Evolutionary conservation across 2,888 invertebrate genomes (phyloP).

Genomic region (Alsophila aescularia): DNA sequence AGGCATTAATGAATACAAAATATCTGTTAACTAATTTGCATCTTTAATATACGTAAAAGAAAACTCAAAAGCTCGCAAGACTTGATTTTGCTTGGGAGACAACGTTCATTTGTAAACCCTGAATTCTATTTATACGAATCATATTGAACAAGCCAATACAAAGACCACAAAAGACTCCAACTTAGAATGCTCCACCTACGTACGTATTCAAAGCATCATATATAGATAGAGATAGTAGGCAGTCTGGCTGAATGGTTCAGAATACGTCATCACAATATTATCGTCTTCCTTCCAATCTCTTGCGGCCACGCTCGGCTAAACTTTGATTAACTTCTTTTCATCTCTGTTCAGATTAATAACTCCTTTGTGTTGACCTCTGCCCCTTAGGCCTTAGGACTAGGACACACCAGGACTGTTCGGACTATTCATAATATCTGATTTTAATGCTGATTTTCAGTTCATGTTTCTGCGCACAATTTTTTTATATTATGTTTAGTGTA

Average conservation of each 20-base stretch:
- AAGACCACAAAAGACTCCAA: slow-evolving; percentile 1
- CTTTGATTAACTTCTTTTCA: slow-evolving; percentile 58
- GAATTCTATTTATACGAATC: slow-evolving; percentile 2
- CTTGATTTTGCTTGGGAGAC: too few species aligned
- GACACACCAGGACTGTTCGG: not conserved
- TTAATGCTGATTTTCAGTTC: too few species aligned
- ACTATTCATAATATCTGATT: too few species aligned
- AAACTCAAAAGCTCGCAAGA: too few species aligned
- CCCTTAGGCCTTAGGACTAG: not conserved
- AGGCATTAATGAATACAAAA: too few species aligned
- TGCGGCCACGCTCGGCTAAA: slow-evolving; percentile 41
- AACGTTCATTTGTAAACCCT: not conserved
- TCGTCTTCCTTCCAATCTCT: slow-evolving; percentile 31
- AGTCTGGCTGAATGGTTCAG: slow-evolving; percentile 3
- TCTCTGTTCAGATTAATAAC: slow-evolving; percentile 45
- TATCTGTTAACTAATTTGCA: too few species aligned
- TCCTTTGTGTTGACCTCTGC: slow-evolving; percentile 37
- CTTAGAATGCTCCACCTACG: too few species aligned
- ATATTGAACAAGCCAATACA: slow-evolving; percentile 3
- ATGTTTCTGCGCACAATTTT: too few species aligned
- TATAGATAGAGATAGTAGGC: not conserved
- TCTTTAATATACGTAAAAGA: too few species aligned
- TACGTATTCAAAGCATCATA: slow-evolving; percentile 13
- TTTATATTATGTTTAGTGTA: too few species aligned
- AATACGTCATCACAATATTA: slow-evolving; percentile 15